phyloP scores from a whole-genome alignment of 2,797 vertebrate species.

The Hippocampus kuda region DNA sequence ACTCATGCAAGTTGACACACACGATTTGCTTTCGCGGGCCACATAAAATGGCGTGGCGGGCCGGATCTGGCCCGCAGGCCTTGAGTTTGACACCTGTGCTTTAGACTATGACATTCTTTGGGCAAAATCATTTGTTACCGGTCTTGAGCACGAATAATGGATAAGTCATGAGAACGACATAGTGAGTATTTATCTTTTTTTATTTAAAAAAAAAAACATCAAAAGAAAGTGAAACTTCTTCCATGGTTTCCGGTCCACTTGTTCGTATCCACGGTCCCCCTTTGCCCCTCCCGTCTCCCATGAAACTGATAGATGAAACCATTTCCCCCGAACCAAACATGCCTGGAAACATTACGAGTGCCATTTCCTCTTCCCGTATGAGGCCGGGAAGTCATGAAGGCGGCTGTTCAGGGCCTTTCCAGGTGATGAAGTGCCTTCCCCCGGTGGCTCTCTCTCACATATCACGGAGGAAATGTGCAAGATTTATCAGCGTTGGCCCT shows the following conservation, averaged over 20 bases:
- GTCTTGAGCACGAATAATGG: not conserved
- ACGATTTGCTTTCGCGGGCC: too few species aligned
- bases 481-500: conserved; percentile 67
- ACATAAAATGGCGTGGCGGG: too few species aligned
- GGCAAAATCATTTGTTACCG: not conserved
- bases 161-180: not conserved
- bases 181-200: too few species aligned
- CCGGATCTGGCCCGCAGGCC: too few species aligned
- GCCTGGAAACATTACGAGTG: conserved; percentile 74
- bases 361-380: conserved; percentile 68
- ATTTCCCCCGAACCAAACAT: conserved; percentile 74
- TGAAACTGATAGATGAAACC: conserved; percentile 74
- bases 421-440: conserved; percentile 69
- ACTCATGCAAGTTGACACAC: too few species aligned
- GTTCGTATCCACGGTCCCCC: conserved; percentile 38
- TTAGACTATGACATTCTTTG: not conserved
- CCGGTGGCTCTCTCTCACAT: conserved; percentile 63
- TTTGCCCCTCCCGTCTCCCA: conserved; percentile 28
- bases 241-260: conserved; percentile 35
- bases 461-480: conserved; percentile 64
- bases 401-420: conserved; percentile 61
- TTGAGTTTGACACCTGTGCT: not conserved
- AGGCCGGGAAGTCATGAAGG: conserved; percentile 68
- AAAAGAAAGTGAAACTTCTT: conserved; percentile 43
- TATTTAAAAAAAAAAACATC: too few species aligned